Percentiles rank a stretch among this genome's conserved stretches.
These are phyloP conservation scores for Daubentonia madagascariensis DNA, from an alignment of 2,113 vertebrate genomes.

Conservation along the genomic window DNA sequence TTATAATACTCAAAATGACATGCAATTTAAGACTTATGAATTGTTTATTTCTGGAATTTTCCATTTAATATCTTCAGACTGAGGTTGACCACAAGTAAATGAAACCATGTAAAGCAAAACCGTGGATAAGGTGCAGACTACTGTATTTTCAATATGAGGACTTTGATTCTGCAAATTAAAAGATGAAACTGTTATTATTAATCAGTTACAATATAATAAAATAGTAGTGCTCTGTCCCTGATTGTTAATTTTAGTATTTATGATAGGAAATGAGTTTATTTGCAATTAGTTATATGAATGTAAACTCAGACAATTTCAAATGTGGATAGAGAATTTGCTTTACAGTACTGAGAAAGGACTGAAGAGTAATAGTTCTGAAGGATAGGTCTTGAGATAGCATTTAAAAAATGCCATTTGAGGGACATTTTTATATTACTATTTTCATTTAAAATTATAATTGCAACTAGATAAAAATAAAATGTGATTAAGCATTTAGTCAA, in stretches of 20 bases:
- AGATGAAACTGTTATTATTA: neutral
- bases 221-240: neutral
- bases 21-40: too few relatives aligned
- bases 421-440: neutral
- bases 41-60: neutral
- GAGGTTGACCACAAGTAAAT: neutral
- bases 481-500: neutral
- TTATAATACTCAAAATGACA: neutral
- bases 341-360: neutral
- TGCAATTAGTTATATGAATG: neutral
- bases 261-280: neutral
- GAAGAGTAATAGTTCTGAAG: neutral
- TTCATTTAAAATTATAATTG: neutral
- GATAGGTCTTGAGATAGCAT: neutral
- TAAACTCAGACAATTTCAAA: slow-evolving; percentile 21
- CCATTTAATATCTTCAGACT: neutral
- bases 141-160: neutral
- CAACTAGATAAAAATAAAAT: neutral
- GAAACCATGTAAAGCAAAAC: neutral
- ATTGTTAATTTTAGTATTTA: slow-evolving; percentile 40
- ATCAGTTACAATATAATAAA: slow-evolving; percentile 24
- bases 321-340: neutral
- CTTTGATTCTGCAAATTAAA: neutral
- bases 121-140: neutral
- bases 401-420: neutral